Percentiles rank a stretch among this genome's conserved stretches.
These are phyloP conservation scores for Rhyacophila evoluta DNA, from an alignment of 2,888 invertebrate species.

Conservation along the genomic window DNA sequence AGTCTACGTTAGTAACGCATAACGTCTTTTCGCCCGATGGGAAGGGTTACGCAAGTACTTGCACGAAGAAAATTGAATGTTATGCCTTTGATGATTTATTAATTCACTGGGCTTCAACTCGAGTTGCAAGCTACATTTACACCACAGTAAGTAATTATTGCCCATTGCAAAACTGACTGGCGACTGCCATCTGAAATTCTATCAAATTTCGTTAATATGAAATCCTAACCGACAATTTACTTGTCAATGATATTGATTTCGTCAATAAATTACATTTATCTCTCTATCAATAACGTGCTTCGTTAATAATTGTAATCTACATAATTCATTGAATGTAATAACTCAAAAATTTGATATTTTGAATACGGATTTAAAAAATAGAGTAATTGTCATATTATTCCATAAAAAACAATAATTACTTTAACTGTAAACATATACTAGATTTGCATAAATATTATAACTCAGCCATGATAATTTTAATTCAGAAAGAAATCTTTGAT, in stretches of 20 bases:
- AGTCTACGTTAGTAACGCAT: not conserved
- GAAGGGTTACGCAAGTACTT: constrained; percentile 39
- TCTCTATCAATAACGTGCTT: too few species aligned
- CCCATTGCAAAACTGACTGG: not conserved
- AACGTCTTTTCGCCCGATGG: constrained; percentile 5
- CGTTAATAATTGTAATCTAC: too few species aligned
- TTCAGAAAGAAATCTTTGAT: too few species aligned
- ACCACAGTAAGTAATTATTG: not conserved
- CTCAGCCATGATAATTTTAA: too few species aligned
- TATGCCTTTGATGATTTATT: constrained; percentile 54
- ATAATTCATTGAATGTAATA: too few species aligned
- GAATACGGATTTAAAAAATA: too few species aligned
- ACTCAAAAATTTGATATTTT: too few species aligned
- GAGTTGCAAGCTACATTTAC: constrained; percentile 37
- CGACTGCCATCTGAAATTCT: not conserved
- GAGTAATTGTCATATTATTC: too few species aligned
- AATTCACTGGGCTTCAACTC: constrained; percentile 42
- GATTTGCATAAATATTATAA: too few species aligned
- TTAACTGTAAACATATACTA: too few species aligned
- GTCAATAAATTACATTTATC: not conserved
- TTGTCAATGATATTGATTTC: constrained; percentile 3
- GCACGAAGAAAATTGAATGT: constrained; percentile 50
- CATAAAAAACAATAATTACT: too few species aligned
- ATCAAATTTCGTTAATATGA: constrained; percentile 4
- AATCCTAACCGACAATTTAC: not conserved